These are phyloP conservation scores for Fringilla coelebs DNA, from an alignment of 2,797 vertebrate species.

Conservation along the genomic window DNA sequence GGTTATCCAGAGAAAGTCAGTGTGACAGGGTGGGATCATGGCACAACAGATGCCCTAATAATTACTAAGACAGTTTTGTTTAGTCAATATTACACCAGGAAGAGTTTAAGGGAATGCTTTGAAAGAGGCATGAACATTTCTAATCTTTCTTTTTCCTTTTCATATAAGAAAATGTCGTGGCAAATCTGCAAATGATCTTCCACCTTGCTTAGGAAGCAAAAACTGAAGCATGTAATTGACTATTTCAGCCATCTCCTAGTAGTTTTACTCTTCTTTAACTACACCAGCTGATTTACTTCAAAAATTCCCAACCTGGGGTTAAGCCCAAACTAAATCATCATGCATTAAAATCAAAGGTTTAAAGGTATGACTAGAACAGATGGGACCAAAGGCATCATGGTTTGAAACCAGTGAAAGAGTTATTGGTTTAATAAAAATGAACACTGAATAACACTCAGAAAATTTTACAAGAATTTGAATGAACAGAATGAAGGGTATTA, in stretches of 20 bases:
- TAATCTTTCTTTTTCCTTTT: neutral
- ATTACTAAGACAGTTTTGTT: neutral
- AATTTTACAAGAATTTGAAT: neutral
- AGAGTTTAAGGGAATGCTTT: neutral
- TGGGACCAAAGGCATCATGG: neutral
- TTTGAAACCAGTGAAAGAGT: neutral
- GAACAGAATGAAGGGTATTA: neutral
- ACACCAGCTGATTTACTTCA: constrained; percentile 8
- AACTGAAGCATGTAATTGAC: constrained; percentile 22
- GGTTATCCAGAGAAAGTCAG: neutral
- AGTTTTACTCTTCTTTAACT: constrained; percentile 30
- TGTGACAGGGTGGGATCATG: neutral
- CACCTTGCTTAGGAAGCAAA: neutral
- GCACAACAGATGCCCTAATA: neutral
- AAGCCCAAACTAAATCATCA: constrained; percentile 30
- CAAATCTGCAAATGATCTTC: neutral
- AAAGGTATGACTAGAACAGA: constrained; percentile 40
- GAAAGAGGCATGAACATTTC: neutral
- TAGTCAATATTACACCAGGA: neutral
- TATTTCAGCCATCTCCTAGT: neutral
- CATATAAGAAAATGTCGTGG: neutral
- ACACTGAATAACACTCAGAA: neutral
- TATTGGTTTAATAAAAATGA: constrained; percentile 36
- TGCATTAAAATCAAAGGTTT: constrained; percentile 1
- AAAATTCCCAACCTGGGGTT: neutral